A percentile compares a stretch with the other conserved stretches of the same genome.
These are phyloP conservation scores for Meteorus sp. DNA, from an alignment of 1,140 invertebrate genomes.

Conservation along the genomic window DNA sequence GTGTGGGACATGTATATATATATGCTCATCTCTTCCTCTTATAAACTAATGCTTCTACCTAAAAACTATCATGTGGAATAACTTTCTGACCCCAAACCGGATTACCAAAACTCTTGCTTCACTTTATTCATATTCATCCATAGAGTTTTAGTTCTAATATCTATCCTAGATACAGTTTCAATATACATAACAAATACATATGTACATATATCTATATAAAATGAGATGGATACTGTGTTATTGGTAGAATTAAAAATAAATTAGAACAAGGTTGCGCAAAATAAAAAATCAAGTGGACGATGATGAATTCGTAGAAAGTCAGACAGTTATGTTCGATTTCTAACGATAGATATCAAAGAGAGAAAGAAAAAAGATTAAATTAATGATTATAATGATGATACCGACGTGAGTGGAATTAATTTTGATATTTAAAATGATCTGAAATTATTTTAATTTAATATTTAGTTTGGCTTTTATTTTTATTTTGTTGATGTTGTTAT, in stretches of 20 bases:
- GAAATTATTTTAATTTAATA: no score
- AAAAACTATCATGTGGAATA: conserved; percentile 11
- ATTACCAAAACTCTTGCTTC: conserved; percentile 16
- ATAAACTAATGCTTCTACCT: conserved; percentile 8
- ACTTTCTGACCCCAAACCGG: conserved; percentile 22
- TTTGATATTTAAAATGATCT: no score
- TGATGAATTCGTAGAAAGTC: conserved; percentile 25
- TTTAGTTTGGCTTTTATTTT: no score
- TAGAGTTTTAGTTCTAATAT: neutral
- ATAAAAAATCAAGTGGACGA: conserved; percentile 14
- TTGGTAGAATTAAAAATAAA: conserved; percentile 2
- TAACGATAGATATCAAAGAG: neutral
- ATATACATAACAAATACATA: neutral
- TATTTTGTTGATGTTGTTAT: no score
- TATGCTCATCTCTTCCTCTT: neutral
- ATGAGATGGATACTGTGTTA: conserved; percentile 11
- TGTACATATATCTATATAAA: no score
- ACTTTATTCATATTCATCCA: neutral
- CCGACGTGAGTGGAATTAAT: no score
- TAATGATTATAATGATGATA: no score
- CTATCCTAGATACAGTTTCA: conserved; percentile 6
- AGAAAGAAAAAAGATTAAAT: neutral
- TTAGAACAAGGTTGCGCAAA: neutral
- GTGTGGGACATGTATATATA: conserved; percentile 10
- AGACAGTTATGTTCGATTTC: neutral